These are phyloP conservation scores for Masticophis lateralis DNA, from an alignment of 2,797 vertebrate species.

Conservation along the genomic window DNA sequence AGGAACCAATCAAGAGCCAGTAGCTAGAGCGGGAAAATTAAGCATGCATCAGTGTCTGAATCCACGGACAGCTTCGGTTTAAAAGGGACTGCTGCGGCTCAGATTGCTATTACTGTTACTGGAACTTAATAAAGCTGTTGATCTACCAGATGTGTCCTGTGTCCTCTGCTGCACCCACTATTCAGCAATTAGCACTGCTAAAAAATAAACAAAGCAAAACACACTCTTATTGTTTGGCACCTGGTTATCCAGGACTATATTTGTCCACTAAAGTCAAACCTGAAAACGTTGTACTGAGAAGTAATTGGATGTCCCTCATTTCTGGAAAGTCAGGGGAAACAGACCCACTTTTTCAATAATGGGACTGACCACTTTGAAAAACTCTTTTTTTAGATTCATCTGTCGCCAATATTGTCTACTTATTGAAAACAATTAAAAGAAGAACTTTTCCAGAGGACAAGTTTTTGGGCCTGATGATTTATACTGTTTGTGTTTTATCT, in stretches of 20 bases:
- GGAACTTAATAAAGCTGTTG: too few species aligned
- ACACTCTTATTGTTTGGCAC: neutral
- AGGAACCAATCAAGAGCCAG: too few species aligned
- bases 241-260: neutral
- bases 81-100: too few species aligned
- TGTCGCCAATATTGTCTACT: neutral
- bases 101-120: too few species aligned
- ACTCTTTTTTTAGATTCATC: neutral
- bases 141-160: too few species aligned
- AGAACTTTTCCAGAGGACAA: neutral
- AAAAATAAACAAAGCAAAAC: neutral
- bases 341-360: neutral
- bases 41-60: too few species aligned
- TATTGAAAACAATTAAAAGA: neutral
- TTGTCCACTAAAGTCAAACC: neutral
- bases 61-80: too few species aligned
- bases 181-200: neutral
- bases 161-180: too few species aligned
- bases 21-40: too few species aligned
- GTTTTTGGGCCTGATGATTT: neutral
- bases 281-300: neutral
- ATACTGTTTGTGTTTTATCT: neutral
- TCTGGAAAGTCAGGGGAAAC: neutral
- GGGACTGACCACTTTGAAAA: neutral
- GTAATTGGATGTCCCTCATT: neutral